Evolutionary conservation across 2,113 vertebrate genomes (phyloP).

Genomic region (Erinaceus europaeus): DNA sequence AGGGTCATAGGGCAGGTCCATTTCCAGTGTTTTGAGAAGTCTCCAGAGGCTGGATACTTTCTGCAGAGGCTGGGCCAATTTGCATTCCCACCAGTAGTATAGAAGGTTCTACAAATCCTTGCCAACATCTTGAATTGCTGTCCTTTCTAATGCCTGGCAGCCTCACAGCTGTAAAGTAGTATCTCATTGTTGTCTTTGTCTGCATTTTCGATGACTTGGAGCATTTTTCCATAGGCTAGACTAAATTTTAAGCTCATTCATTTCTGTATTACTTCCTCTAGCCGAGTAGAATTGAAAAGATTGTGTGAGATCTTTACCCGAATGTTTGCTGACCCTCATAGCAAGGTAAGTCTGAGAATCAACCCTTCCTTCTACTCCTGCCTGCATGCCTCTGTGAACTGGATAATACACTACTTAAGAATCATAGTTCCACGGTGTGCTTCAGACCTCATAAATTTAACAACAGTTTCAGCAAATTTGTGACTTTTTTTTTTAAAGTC

Average conservation of each 20-base stretch:
- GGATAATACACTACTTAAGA: not conserved
- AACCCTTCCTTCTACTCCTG: not conserved
- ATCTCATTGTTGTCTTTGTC: too few relatives aligned
- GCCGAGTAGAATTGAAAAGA: constrained; percentile 97
- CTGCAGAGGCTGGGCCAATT: too few relatives aligned
- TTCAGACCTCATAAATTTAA: not conserved
- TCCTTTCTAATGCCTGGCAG: too few relatives aligned
- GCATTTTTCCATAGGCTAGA: too few relatives aligned
- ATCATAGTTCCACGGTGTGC: not conserved
- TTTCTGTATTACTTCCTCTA: constrained; percentile 72
- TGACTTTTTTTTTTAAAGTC: constrained; percentile 14
- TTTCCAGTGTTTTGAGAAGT: too few relatives aligned
- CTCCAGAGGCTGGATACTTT: too few relatives aligned
- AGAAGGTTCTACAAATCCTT: too few relatives aligned
- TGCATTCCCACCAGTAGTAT: too few relatives aligned
- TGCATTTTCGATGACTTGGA: too few relatives aligned
- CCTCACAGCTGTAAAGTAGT: too few relatives aligned
- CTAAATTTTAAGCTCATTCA: not conserved
- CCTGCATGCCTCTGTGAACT: constrained; percentile 33
- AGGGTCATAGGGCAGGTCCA: too few relatives aligned
- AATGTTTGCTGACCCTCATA: constrained; percentile 99
- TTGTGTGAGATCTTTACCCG: constrained; percentile 99
- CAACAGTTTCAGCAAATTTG: not conserved
- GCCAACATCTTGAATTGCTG: too few relatives aligned
- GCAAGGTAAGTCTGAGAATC: constrained; percentile 88